phyloP scores from a whole-genome alignment of 2,797 vertebrate genomes.

The Moxostoma hubbsi region DNA sequence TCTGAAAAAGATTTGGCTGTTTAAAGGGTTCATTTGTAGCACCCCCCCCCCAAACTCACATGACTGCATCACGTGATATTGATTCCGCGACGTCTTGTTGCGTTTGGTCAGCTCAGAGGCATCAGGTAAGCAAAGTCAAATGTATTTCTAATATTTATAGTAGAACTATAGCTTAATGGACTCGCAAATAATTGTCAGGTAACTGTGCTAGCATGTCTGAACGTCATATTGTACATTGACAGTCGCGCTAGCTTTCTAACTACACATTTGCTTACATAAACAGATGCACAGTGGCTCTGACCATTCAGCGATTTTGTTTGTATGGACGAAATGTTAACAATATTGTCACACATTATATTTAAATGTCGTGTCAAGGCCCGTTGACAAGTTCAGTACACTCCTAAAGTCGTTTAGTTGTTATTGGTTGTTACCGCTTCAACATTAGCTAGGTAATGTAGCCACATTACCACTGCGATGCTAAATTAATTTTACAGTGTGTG shows the following conservation, averaged over 20 bases:
- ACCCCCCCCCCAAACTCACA: constrained; percentile 18
- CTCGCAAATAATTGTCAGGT: neutral
- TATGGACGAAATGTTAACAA: neutral
- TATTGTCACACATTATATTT: neutral
- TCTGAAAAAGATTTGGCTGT: neutral
- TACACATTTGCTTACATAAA: neutral
- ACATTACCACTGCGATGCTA: neutral
- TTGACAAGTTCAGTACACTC: neutral
- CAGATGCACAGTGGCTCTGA: neutral
- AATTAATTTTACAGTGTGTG: neutral
- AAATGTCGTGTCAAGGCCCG: neutral
- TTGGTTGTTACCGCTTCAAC: neutral
- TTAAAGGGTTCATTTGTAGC: constrained; percentile 30
- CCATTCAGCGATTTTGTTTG: neutral
- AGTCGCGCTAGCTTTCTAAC: neutral
- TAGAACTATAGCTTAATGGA: neutral
- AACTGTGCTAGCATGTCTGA: neutral
- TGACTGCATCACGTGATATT: constrained; percentile 76
- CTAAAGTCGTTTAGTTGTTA: neutral
- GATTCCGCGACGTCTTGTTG: constrained; percentile 63
- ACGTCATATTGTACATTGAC: neutral
- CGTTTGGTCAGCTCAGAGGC: constrained; percentile 67
- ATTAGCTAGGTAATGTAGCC: constrained; percentile 1
- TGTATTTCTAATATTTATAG: neutral
- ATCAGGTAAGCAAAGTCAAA: constrained; percentile 62